phyloP scores from a whole-genome alignment of 2,888 invertebrate species.

The Panzeria rudis region DNA sequence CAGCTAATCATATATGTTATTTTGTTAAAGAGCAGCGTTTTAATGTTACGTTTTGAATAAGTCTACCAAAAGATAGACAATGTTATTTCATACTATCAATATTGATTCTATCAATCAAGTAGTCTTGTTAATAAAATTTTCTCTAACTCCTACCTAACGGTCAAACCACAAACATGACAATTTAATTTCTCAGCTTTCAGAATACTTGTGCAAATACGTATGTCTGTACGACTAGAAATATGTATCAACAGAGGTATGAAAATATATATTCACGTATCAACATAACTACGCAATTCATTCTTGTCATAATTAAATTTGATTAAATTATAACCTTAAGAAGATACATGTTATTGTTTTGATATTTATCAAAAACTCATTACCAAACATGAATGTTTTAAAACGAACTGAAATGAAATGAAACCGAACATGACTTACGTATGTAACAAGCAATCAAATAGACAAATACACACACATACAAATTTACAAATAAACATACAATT shows the following conservation, averaged over 20 bases:
- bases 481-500: too few relatives aligned
- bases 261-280: neutral
- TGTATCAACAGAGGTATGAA: neutral
- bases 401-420: constrained; percentile 62
- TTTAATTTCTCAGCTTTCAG: constrained; percentile 42
- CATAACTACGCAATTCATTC: constrained; percentile 60
- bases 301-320: constrained; percentile 73
- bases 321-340: constrained; percentile 69
- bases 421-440: constrained; percentile 62
- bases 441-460: constrained; percentile 45
- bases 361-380: constrained; percentile 73
- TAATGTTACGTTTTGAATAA: neutral
- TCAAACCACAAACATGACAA: constrained; percentile 49
- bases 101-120: constrained; percentile 1
- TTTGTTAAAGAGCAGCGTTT: neutral
- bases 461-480: neutral
- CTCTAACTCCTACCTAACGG: neutral
- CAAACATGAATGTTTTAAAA: constrained; percentile 59
- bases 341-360: constrained; percentile 70
- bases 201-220: neutral
- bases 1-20: too few relatives aligned
- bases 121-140: constrained; percentile 20
- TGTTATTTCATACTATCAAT: constrained; percentile 6
- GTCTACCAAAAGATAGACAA: neutral
- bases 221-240: too few relatives aligned